Percentiles rank a stretch among this genome's conserved stretches.
Evolutionary conservation across 2,113 vertebrate species (phyloP).

Genomic region (Panthera leo): DNA sequence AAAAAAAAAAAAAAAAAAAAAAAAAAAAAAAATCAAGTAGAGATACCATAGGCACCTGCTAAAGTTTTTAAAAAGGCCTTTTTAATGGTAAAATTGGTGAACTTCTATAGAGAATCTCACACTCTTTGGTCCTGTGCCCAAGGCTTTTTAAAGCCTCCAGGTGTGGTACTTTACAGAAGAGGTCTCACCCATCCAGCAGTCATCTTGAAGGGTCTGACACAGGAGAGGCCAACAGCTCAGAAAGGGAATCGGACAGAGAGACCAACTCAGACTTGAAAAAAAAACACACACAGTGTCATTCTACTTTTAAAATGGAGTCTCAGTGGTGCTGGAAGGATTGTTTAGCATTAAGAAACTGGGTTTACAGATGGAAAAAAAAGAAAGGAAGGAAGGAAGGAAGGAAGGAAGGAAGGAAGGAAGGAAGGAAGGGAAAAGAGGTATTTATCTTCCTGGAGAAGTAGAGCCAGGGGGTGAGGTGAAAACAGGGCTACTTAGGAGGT

Average conservation of each 20-base stretch:
- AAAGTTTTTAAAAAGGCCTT: not conserved
- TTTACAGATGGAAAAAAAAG: not conserved
- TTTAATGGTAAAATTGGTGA: not conserved
- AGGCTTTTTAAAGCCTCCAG: not conserved
- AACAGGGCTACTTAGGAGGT: not conserved
- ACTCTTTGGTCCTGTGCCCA: not conserved
- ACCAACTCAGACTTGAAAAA: accelerated
- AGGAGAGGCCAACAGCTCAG: not conserved
- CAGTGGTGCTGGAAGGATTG: not conserved
- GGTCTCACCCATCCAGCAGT: not conserved
- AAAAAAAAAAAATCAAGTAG: too few relatives aligned
- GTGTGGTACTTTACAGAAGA: not conserved
- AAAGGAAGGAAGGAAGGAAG: accelerated
- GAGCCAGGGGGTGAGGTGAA: not conserved
- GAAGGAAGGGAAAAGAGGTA: not conserved
- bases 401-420: too few relatives aligned
- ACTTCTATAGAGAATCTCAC: not conserved
- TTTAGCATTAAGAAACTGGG: not conserved
- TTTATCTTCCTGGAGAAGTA: not conserved
- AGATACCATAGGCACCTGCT: not conserved
- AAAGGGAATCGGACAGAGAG: not conserved
- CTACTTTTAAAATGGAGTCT: not conserved
- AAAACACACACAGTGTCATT: not conserved
- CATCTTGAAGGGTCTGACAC: not conserved
- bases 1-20: too few relatives aligned